Evolutionary conservation across 2,113 vertebrate genomes (phyloP).

Genomic region (Microcebus murinus): DNA sequence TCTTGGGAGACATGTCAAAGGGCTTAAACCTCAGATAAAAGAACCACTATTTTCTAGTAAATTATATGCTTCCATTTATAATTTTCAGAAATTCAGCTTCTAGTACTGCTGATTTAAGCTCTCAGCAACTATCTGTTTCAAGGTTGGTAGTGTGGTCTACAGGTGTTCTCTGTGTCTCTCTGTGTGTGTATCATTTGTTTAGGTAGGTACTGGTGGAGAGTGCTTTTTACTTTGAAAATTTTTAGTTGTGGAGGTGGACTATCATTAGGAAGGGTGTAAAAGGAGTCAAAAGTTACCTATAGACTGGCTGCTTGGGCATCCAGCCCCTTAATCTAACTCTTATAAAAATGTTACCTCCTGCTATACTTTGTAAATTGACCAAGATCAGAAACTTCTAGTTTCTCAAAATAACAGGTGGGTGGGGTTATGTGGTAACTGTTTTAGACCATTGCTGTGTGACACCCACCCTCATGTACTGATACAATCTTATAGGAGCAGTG

Average conservation of each 20-base stretch:
- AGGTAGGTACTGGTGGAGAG: not conserved
- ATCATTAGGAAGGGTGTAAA: not conserved
- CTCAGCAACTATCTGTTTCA: not conserved
- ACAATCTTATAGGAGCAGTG: not conserved
- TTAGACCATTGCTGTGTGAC: not conserved
- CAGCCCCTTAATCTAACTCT: not conserved
- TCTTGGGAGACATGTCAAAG: not conserved
- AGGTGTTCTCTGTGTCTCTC: not conserved
- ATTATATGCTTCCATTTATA: not conserved
- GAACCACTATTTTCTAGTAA: not conserved
- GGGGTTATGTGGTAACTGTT: not conserved
- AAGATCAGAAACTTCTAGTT: not conserved
- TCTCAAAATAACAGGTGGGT: not conserved
- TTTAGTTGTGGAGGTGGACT: not conserved
- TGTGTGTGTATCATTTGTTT: not conserved
- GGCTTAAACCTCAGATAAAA: not conserved
- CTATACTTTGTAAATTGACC: not conserved
- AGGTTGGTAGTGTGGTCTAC: not conserved
- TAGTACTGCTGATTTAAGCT: not conserved
- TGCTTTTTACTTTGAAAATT: not conserved
- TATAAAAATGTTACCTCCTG: not conserved
- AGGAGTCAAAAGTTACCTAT: not conserved
- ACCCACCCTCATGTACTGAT: not conserved
- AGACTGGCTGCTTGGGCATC: not conserved
- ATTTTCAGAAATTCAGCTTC: not conserved